These are phyloP conservation scores for Serranus cabrilla DNA, from an alignment of 2,797 vertebrate species.

Conservation along the genomic window DNA sequence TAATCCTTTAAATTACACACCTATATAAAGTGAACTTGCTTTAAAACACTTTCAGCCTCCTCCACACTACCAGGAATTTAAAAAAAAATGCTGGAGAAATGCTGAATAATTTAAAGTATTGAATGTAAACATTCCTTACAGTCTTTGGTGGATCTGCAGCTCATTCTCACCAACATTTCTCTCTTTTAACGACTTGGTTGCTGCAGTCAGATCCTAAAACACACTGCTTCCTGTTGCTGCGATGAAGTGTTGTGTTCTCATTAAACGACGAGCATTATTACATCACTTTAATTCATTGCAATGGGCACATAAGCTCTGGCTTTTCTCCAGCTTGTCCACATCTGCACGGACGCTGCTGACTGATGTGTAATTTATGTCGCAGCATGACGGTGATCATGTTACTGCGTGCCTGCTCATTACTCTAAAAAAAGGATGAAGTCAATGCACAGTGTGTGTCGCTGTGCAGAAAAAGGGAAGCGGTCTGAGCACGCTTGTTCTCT, in stretches of 20 bases:
- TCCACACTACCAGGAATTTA: no score
- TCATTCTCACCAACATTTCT: not conserved
- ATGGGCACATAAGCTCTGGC: constrained; percentile 3
- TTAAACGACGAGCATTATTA: not conserved
- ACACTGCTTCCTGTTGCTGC: not conserved
- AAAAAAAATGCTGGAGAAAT: no score
- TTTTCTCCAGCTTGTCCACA: not conserved
- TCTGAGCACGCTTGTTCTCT: no score
- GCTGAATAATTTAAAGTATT: no score
- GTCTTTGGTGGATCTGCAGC: no score
- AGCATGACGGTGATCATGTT: constrained; percentile 3
- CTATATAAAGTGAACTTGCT: no score
- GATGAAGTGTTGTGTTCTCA: not conserved
- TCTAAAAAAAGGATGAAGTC: not conserved
- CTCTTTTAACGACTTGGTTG: not conserved
- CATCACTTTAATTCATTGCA: constrained; percentile 9
- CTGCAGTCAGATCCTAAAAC: not conserved
- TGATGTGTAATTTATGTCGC: constrained; percentile 31
- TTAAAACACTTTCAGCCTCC: no score
- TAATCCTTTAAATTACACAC: no score
- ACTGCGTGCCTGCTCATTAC: not conserved
- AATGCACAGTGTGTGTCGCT: not conserved
- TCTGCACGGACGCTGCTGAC: not conserved
- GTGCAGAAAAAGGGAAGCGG: not conserved
- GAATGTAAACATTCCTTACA: no score